Evolutionary conservation across 1,140 invertebrate genomes (phyloP).

Genomic region (Cotesia typhae): DNA sequence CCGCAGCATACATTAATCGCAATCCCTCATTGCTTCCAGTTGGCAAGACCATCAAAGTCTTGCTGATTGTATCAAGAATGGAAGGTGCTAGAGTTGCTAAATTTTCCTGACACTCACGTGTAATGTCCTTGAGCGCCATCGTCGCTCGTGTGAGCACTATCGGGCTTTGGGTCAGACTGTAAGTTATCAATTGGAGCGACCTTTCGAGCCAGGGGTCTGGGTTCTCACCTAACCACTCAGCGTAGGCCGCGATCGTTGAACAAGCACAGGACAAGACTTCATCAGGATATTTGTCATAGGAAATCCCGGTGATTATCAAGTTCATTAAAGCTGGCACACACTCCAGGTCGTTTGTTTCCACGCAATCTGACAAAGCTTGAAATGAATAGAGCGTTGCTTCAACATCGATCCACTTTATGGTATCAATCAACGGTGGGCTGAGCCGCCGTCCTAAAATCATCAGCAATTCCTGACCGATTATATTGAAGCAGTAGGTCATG

Average conservation of each 20-base stretch:
- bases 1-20: slow-evolving; percentile 80
- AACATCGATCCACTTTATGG: slow-evolving; percentile 70
- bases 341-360: slow-evolving; percentile 70
- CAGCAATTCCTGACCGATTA: slow-evolving; percentile 77
- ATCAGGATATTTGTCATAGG: slow-evolving; percentile 68
- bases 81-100: slow-evolving; percentile 75
- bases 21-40: slow-evolving; percentile 68
- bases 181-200: slow-evolving; percentile 74
- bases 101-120: slow-evolving; percentile 77
- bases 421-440: slow-evolving; percentile 45
- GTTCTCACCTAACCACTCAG: slow-evolving; percentile 81
- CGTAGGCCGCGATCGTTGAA: slow-evolving; percentile 73
- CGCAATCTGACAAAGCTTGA: slow-evolving; percentile 79
- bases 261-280: slow-evolving; percentile 59
- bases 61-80: slow-evolving; percentile 56
- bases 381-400: slow-evolving; percentile 87
- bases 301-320: slow-evolving; percentile 72
- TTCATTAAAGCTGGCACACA: slow-evolving; percentile 75
- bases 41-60: slow-evolving; percentile 47
- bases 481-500: slow-evolving; percentile 85
- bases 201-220: slow-evolving; percentile 75
- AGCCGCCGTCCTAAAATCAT: slow-evolving; percentile 72
- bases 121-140: slow-evolving; percentile 86
- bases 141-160: slow-evolving; percentile 81
- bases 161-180: slow-evolving; percentile 71